Evolutionary conservation across 2,888 invertebrate genomes (phyloP).

Genomic region (Lissocephala sabroskyi): DNA sequence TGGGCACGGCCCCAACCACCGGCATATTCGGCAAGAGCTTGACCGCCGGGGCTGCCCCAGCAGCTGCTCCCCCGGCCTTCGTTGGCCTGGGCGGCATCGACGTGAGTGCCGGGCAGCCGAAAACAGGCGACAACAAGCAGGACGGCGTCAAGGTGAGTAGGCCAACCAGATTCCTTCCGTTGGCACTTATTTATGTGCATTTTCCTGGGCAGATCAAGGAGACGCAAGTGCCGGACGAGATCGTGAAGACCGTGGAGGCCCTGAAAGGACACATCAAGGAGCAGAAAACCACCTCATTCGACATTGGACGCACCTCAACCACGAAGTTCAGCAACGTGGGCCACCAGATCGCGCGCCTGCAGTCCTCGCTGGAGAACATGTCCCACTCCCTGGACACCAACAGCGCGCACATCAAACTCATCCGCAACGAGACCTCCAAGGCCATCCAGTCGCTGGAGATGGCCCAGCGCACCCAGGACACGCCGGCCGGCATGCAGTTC

Average conservation of each 20-base stretch:
- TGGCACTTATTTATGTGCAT: too few species aligned
- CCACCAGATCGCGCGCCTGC: conserved; percentile 64
- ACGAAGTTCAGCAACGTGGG: conserved; percentile 69
- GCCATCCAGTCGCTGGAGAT: conserved; percentile 83
- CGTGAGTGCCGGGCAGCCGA: conserved; percentile 69
- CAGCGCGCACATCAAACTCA: conserved; percentile 69
- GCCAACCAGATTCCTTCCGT: too few species aligned
- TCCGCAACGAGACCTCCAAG: conserved; percentile 82
- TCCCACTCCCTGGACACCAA: conserved; percentile 69
- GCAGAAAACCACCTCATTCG: conserved; percentile 86
- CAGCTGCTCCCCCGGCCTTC: conserved; percentile 54
- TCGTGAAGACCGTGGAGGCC: conserved; percentile 82
- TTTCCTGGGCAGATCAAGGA: conserved; percentile 71
- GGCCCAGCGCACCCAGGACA: conserved; percentile 84
- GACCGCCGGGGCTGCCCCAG: conserved; percentile 31
- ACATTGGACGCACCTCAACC: conserved; percentile 81
- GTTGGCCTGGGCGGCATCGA: conserved; percentile 71
- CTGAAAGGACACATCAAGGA: conserved; percentile 90
- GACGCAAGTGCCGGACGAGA: conserved; percentile 80
- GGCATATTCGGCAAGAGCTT: conserved; percentile 61
- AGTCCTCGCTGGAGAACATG: conserved; percentile 68
- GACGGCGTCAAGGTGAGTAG: conserved; percentile 62
- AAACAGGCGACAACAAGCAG: conserved; percentile 68
- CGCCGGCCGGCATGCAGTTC: conserved; percentile 82
- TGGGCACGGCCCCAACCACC: neutral